Percentiles rank a stretch among this genome's conserved stretches.
These are phyloP conservation scores for Mellilla xanthometata DNA, from an alignment of 2,888 invertebrate genomes.

Conservation along the genomic window DNA sequence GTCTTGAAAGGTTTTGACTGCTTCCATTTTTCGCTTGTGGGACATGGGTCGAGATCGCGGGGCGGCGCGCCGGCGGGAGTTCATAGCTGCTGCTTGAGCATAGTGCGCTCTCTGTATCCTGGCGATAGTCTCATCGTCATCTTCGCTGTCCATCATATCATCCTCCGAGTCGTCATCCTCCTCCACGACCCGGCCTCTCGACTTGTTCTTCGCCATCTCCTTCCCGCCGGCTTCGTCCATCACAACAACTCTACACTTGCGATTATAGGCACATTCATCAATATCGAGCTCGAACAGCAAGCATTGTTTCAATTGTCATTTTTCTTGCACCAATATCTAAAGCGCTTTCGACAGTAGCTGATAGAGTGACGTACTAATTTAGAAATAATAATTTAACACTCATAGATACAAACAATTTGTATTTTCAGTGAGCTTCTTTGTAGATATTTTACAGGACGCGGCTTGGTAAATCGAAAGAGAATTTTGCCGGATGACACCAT, in stretches of 20 bases:
- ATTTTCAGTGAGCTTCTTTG: constrained; percentile 62
- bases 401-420: constrained; percentile 37
- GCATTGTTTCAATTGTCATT: constrained; percentile 32
- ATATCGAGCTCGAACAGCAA: constrained; percentile 23
- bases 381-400: constrained; percentile 23
- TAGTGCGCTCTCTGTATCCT: constrained; percentile 75
- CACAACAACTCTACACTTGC: constrained; percentile 28
- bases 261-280: constrained; percentile 27
- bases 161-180: constrained; percentile 66
- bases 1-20: constrained; percentile 75
- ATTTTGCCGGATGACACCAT: constrained; percentile 61
- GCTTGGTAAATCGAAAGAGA: constrained; percentile 48
- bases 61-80: constrained; percentile 58
- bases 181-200: constrained; percentile 53
- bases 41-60: constrained; percentile 69
- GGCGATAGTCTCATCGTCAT: constrained; percentile 75
- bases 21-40: constrained; percentile 77
- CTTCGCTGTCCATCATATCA: constrained; percentile 68
- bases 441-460: constrained; percentile 65
- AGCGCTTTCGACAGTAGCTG: constrained; percentile 17
- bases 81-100: constrained; percentile 74
- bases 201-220: constrained; percentile 56
- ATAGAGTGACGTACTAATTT: constrained; percentile 9
- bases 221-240: constrained; percentile 67
- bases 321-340: constrained; percentile 23